Percentiles rank a stretch among this genome's conserved stretches.
Evolutionary conservation across 2,797 vertebrate genomes (phyloP).

Genomic region (Eulemur rubriventer): DNA sequence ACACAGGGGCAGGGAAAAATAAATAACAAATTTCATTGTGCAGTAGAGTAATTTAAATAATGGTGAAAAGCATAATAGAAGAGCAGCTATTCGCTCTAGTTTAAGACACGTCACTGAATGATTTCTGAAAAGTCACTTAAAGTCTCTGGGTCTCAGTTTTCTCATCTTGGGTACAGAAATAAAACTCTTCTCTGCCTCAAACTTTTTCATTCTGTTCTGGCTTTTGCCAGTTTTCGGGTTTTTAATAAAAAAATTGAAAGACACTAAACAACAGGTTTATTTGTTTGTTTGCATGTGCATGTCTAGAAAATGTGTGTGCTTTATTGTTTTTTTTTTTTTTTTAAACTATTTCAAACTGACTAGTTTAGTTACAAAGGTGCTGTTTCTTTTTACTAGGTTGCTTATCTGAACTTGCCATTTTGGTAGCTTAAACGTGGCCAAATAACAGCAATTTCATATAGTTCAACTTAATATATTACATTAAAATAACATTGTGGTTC

Average conservation of each 20-base stretch:
- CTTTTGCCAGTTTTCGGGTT: not conserved
- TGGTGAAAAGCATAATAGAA: not conserved
- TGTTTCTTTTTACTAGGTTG: not conserved
- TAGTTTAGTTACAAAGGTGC: not conserved
- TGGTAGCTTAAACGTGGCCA: not conserved
- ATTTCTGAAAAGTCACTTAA: constrained; percentile 14
- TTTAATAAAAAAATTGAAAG: not conserved
- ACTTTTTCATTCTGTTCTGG: not conserved
- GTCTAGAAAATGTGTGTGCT: not conserved
- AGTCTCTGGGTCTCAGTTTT: not conserved
- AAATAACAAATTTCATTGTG: not conserved
- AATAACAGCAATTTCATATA: not conserved
- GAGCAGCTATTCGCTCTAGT: not conserved
- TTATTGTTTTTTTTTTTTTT: not conserved
- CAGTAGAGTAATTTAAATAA: not conserved
- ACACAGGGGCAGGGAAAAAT: not conserved
- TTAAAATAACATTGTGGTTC: not conserved
- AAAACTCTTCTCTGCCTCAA: not conserved
- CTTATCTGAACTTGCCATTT: not conserved
- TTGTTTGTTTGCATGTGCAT: not conserved
- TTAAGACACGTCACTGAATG: not conserved
- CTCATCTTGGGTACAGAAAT: not conserved
- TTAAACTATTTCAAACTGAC: not conserved
- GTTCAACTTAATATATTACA: not conserved
- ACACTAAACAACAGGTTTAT: not conserved